phyloP scores from a whole-genome alignment of 2,797 vertebrate species.

The Sebastes jordani region DNA sequence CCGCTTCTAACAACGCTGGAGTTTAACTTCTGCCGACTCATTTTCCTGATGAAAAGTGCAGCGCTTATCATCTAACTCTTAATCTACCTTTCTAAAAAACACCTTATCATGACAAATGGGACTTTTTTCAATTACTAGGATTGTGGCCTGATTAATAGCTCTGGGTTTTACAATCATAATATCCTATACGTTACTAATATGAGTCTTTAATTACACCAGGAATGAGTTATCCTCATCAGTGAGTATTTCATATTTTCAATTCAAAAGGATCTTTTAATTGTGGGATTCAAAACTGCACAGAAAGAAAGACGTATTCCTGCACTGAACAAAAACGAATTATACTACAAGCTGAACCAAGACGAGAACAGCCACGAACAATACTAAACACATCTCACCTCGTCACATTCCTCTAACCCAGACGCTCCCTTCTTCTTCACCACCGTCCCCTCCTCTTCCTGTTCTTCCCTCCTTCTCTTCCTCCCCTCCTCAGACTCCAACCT shows the following conservation, averaged over 20 bases:
- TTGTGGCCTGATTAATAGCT: not conserved
- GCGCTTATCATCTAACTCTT: not conserved
- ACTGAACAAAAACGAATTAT: not conserved
- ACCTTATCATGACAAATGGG: not conserved
- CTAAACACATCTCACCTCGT: constrained; percentile 38
- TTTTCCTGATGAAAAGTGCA: not conserved
- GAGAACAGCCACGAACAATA: not conserved
- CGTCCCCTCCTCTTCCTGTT: constrained; percentile 10
- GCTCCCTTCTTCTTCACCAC: constrained; percentile 42
- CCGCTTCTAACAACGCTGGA: not conserved
- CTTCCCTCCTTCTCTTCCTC: constrained; percentile 52
- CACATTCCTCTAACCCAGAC: constrained; percentile 4
- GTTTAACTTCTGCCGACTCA: not conserved
- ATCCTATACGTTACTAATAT: constrained; percentile 7
- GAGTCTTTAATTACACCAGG: constrained; percentile 32
- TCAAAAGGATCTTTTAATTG: constrained; percentile 10
- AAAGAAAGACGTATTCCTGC: not conserved
- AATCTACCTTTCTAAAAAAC: not conserved
- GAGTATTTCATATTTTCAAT: constrained; percentile 25
- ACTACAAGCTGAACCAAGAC: not conserved
- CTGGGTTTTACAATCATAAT: constrained; percentile 5
- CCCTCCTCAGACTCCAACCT: constrained; percentile 11
- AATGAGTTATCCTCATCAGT: not conserved
- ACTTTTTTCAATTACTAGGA: not conserved
- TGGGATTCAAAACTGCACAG: too few species aligned